Evolutionary conservation across 2,113 vertebrate genomes (phyloP).

Genomic region (Marmota monax): DNA sequence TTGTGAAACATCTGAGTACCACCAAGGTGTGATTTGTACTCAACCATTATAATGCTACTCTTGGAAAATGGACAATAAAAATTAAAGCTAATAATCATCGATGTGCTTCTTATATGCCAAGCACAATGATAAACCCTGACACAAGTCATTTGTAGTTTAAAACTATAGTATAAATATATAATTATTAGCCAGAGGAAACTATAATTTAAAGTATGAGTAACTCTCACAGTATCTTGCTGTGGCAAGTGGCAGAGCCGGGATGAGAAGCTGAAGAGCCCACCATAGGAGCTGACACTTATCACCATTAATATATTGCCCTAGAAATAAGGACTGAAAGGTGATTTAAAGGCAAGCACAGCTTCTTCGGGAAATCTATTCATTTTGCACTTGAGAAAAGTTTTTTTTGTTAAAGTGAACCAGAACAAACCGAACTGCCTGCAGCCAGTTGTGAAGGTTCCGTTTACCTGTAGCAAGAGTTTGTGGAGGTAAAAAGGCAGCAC

Average conservation of each 20-base stretch:
- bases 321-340: background rate
- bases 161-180: background rate
- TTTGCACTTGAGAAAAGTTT: background rate
- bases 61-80: slow-evolving; percentile 8
- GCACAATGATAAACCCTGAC: background rate
- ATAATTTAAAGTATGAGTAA: background rate
- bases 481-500: slow-evolving; percentile 88
- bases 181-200: background rate
- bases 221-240: background rate
- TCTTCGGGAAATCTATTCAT: background rate
- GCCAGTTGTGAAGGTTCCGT: background rate
- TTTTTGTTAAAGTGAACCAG: background rate
- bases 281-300: background rate
- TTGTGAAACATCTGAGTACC: background rate
- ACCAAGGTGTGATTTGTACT: background rate
- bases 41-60: background rate
- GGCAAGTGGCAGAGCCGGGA: too few relatives aligned
- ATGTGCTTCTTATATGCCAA: background rate
- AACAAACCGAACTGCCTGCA: background rate
- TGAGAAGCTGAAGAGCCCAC: background rate
- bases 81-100: background rate
- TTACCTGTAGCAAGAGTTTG: slow-evolving; percentile 87
- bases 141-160: background rate
- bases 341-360: background rate
- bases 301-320: background rate